Conservation (phyloP, 1,140 invertebrate genomes). For the Drosophila bifasciata region DNA sequence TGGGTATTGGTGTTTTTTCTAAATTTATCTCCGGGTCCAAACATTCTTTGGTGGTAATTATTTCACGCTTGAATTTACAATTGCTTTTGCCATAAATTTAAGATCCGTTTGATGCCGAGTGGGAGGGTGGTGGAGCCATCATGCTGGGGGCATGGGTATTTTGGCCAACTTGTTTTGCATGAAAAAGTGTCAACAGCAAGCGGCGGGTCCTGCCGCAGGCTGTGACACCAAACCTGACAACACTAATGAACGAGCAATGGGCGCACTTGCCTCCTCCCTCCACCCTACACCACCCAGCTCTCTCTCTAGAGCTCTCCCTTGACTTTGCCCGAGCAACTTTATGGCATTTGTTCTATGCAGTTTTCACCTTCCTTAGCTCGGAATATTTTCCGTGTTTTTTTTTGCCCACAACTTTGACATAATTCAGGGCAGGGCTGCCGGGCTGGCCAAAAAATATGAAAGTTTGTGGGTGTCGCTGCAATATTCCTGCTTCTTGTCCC, state of each 20-base stretch:
- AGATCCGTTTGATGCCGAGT: constrained; percentile 7
- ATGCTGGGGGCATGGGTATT: constrained; percentile 18
- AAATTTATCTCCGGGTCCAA: constrained; percentile 65
- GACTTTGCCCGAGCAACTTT: constrained; percentile 50
- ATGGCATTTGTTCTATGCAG: constrained; percentile 71
- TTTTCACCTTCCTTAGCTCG: constrained; percentile 52
- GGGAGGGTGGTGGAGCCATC: not conserved
- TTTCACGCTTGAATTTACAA: constrained; percentile 57
- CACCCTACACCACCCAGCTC: no score
- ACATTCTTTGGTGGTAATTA: constrained; percentile 52
- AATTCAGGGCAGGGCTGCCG: constrained; percentile 74
- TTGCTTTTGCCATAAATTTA: constrained; percentile 51
- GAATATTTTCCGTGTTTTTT: constrained; percentile 14
- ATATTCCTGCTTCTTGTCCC: constrained; percentile 45
- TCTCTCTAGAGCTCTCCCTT: constrained; percentile 7
- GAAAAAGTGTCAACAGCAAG: constrained; percentile 67
- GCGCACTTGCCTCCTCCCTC: constrained; percentile 29
- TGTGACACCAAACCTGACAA: constrained; percentile 72
- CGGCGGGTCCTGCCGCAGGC: constrained; percentile 45
- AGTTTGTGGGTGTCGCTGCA: constrained; percentile 67
- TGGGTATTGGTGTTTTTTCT: constrained; percentile 21
- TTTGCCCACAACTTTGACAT: constrained; percentile 74
- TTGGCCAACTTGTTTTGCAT: constrained; percentile 57
- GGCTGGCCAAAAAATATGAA: constrained; percentile 62
- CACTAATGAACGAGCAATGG: constrained; percentile 71